Conservation (phyloP, 2,797 vertebrate species). For the Pseudochirops cupreus region DNA sequence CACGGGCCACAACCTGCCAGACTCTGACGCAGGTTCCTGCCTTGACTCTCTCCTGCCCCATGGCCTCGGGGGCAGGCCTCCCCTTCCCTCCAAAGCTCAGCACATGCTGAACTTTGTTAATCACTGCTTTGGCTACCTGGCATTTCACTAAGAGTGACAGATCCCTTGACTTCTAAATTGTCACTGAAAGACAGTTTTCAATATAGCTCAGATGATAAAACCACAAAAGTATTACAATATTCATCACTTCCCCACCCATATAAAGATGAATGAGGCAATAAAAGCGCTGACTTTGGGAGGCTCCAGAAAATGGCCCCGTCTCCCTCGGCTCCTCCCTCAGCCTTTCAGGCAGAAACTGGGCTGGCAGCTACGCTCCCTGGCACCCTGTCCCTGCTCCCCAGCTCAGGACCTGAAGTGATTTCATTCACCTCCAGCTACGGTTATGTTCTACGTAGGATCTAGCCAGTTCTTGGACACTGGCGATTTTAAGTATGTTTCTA, state of each 20-base stretch:
- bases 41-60: not conserved
- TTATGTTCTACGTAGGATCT: not conserved
- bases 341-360: not conserved
- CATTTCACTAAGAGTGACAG: constrained; percentile 7
- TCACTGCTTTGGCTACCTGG: not conserved
- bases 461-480: not conserved
- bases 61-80: not conserved
- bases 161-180: not conserved
- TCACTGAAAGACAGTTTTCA: constrained; percentile 38
- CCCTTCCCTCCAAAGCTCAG: not conserved
- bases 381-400: not conserved
- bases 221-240: not conserved
- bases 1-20: not conserved
- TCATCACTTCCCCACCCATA: not conserved
- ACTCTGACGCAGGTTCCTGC: not conserved
- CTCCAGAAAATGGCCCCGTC: not conserved
- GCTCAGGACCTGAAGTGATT: not conserved
- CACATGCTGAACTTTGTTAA: not conserved
- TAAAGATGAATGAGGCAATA: not conserved
- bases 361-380: not conserved
- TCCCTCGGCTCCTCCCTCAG: not conserved
- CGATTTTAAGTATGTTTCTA: not conserved
- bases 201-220: not conserved
- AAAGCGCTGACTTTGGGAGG: not conserved
- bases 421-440: not conserved